These are phyloP conservation scores for Agonopterix arenella DNA, from an alignment of 2,888 invertebrate genomes.

Conservation along the genomic window DNA sequence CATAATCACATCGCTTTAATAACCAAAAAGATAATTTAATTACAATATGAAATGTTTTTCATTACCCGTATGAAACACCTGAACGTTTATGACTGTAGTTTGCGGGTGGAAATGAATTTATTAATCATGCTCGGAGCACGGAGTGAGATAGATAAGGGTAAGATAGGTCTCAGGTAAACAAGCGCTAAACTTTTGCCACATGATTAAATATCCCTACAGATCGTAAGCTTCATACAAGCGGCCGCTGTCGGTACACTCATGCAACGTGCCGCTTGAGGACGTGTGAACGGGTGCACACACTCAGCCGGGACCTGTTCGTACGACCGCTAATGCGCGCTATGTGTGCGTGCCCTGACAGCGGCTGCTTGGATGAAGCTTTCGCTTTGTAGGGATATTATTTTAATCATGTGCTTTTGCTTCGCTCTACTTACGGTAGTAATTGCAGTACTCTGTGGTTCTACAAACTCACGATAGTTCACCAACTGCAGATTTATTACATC, in stretches of 20 bases:
- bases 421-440: too few relatives aligned
- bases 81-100: slow-evolving; percentile 6
- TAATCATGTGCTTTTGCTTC: too few relatives aligned
- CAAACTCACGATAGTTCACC: slow-evolving; percentile 14
- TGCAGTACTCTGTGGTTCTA: slow-evolving; percentile 3
- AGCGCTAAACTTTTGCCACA: slow-evolving; percentile 17
- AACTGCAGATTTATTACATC: slow-evolving; percentile 19
- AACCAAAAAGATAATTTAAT: neutral
- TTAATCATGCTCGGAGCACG: slow-evolving; percentile 15
- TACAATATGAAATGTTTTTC: neutral
- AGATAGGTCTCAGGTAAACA: slow-evolving; percentile 19
- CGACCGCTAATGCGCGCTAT: too few relatives aligned
- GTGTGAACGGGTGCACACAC: too few relatives aligned
- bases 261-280: neutral
- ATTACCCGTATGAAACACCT: neutral
- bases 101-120: slow-evolving; percentile 17
- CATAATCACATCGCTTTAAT: neutral
- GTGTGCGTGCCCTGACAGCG: too few relatives aligned
- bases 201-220: too few relatives aligned
- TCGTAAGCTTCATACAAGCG: too few relatives aligned
- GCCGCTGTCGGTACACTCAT: too few relatives aligned
- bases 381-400: too few relatives aligned
- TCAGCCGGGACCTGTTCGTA: too few relatives aligned
- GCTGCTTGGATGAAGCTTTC: too few relatives aligned
- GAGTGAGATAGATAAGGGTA: slow-evolving; percentile 29